Base-by-base conservation (phyloP, 1,140 invertebrate genomes). In the Bilobella aurantiaca region DNA sequence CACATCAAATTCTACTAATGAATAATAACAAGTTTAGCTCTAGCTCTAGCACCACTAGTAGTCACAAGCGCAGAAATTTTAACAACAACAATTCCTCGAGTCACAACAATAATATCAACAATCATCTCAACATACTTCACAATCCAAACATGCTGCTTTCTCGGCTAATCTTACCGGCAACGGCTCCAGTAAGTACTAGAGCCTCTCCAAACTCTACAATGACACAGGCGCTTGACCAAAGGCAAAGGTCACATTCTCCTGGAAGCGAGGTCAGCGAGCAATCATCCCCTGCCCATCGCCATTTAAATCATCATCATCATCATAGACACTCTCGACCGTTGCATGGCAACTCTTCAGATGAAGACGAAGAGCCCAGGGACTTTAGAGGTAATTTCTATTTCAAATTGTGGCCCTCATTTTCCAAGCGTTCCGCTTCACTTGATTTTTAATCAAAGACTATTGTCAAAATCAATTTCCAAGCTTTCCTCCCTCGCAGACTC, bases 71-170 rank as follows among this genome's bases (percentile, higher is more conserved):
- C 25, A 53, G 25, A 23, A 53, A 53, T 53, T 23, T 53, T 12
- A 53, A 53, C 58, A 28, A 53, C 25, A 53, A 53, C 47, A 30
- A 27, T 56, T 47, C 30, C 42, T 23, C 31, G 12, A 61, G 42
- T 53, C 63, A 66, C 34, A 63, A 59, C 66, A 53, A 53, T 32
- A 56, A 30, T 25, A 56, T 27, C 62, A 64, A 57, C 47, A 65
- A 61, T 53, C 37, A 37, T 30, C 61, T 53, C 28, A 63, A 23
- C 32, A 37, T 61, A 61, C 59, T 63, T 25, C 49, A 57, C 28
- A 67, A 67, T 66, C 70, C 67, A 5, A 53, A 53, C 25, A 72
- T 72, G 70, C 58, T 72, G 2, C 67, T 72, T 28, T 69, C 67
- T 18, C 46, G 70, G 28, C 67, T 72, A 30, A 65, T 72, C 30